Percentiles rank a stretch among this genome's conserved stretches.
Evolutionary conservation across 37 sponge, comb jelly and placozoan species (phyloP).

Genomic region (Dysidea cf. avara): DNA sequence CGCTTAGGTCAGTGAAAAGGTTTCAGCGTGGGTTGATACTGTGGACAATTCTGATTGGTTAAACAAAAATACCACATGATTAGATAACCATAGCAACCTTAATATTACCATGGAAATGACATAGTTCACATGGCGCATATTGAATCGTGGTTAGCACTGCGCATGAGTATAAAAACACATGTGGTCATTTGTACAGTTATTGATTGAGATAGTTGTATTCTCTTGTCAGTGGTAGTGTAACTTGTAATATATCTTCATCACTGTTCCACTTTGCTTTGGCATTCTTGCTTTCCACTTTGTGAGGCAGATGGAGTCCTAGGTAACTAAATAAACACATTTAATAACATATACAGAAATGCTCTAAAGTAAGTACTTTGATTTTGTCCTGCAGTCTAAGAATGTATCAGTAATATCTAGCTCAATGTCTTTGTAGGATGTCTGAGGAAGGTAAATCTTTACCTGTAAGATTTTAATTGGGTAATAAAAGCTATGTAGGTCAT

Average conservation of each 20-base stretch:
- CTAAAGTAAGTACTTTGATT: slow-evolving; percentile 41
- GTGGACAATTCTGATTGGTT: slow-evolving; percentile 12
- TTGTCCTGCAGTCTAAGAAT: slow-evolving; percentile 74
- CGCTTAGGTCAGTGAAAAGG: too few species aligned
- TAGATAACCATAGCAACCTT: background rate
- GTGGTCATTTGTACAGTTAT: background rate
- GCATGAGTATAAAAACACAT: too few species aligned
- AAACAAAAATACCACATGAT: background rate
- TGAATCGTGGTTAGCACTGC: too few species aligned
- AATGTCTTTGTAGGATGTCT: slow-evolving; percentile 54
- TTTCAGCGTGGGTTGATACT: background rate
- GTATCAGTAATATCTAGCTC: slow-evolving; percentile 73
- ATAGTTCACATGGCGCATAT: background rate
- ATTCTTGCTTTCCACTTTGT: slow-evolving; percentile 70
- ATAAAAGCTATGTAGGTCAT: background rate
- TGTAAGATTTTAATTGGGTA: background rate
- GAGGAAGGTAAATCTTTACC: slow-evolving; percentile 74
- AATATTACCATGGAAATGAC: slow-evolving; percentile 11
- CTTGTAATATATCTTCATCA: slow-evolving; percentile 38
- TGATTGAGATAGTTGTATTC: slow-evolving; percentile 80
- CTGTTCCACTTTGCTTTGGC: slow-evolving; percentile 80
- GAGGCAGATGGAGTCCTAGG: slow-evolving; percentile 79
- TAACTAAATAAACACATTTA: slow-evolving; percentile 25
- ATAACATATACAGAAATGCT: background rate
- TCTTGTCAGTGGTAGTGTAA: slow-evolving; percentile 70